Base-by-base conservation (phyloP, 2,888 invertebrate genomes). In the Tenthredo amoena region DNA sequence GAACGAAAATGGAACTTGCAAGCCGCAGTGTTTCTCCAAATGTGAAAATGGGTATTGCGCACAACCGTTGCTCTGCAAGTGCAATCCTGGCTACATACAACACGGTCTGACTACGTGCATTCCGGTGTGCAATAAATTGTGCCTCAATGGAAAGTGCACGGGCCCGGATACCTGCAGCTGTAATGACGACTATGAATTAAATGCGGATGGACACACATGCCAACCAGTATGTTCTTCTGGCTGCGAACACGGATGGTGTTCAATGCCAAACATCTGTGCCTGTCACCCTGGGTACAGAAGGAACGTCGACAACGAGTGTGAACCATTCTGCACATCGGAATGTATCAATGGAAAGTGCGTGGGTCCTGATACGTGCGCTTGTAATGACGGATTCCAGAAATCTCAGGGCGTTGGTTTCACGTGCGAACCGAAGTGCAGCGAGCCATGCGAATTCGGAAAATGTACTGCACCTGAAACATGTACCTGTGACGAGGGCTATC, bases 341-440 rank as follows among this genome's bases (percentile, higher is more conserved):
- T 95, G 95, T 81, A 89, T 93, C 0, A 95, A 96, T 89, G 95
- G 95, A 2, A 88, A 87, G 0, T 95, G 95, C 87, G 89, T 93
- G 0, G 94, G 94, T 0, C 95, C 95, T 0, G 93, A 94, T 74
- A 92, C 91, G 0, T 95, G 92, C 85, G 58, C 68, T 0, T 92
- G 93, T 82, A 18, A 87, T 6, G 55, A 87, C 0, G 91, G 91
- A 26, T 62, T 84, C 0, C 86, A 84, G 5, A 90, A 91, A 5
- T 85, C 85, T 34, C 7, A 21, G 7, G 34, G 6, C 7, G 40
- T 79, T 1, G 87, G 88, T 55, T 71, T 21, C 7, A 91, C 91
- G 68, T 93, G 92, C 81, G 84, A 86, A 21, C 89, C 92, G 4
- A 74, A 89, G 37, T 93, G 93, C 85, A 86, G 84, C 0, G 85